Conservation (phyloP, 2,888 invertebrate genomes). For the Philhelius pedissequus region DNA sequence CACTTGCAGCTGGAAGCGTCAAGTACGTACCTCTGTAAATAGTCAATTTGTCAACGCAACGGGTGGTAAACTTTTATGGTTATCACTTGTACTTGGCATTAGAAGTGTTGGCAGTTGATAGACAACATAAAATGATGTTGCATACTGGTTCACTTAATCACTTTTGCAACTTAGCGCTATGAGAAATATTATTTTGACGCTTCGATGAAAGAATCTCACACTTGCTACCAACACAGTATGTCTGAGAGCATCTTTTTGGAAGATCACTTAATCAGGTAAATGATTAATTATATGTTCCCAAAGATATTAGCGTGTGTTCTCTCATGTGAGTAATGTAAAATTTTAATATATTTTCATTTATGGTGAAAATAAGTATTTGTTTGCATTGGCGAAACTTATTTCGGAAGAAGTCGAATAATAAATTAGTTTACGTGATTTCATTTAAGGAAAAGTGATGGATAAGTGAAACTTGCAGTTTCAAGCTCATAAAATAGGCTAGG, state of each 20-base stretch:
- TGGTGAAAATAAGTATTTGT: neutral
- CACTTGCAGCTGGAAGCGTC: slow-evolving; percentile 43
- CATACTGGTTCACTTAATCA: slow-evolving; percentile 4
- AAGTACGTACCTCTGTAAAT: slow-evolving; percentile 51
- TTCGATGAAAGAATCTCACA: slow-evolving; percentile 30
- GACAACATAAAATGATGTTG: slow-evolving; percentile 45
- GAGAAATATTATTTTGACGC: slow-evolving; percentile 50
- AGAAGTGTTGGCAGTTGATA: slow-evolving; percentile 65
- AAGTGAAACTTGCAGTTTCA: neutral
- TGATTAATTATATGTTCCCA: slow-evolving; percentile 39
- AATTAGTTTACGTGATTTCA: neutral
- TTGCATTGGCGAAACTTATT: neutral
- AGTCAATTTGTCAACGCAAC: slow-evolving; percentile 66
- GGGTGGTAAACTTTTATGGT: slow-evolving; percentile 65
- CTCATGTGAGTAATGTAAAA: neutral
- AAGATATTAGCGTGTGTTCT: neutral
- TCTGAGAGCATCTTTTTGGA: neutral
- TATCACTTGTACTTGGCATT: slow-evolving; percentile 56
- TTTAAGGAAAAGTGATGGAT: neutral
- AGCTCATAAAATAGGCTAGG: neutral
- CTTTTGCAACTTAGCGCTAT: neutral
- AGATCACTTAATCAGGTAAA: slow-evolving; percentile 52
- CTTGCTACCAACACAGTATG: neutral
- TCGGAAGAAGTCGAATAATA: neutral
- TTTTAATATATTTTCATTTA: neutral